Percentiles rank a stretch among this genome's conserved stretches.
These are phyloP conservation scores for Tetramorium simillimum DNA, from an alignment of 1,140 invertebrate genomes.

Conservation along the genomic window DNA sequence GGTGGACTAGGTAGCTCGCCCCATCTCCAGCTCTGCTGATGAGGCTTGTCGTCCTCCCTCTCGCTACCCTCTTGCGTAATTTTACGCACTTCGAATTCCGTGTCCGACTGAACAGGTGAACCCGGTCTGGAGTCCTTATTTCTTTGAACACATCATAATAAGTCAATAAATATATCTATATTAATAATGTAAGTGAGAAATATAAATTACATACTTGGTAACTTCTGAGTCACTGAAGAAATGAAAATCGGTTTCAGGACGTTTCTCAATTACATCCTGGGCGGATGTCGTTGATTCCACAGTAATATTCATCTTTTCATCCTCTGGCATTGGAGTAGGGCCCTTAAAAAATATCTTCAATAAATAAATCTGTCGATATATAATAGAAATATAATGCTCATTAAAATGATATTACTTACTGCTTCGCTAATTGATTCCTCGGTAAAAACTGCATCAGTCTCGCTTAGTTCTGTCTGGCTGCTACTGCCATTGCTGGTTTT, in stretches of 20 bases:
- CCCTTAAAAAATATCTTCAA: constrained; percentile 77
- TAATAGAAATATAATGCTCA: background rate
- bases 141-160: constrained; percentile 81
- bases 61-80: constrained; percentile 86
- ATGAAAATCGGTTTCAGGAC: constrained; percentile 89
- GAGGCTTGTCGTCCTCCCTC: constrained; percentile 84
- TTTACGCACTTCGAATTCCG: constrained; percentile 94
- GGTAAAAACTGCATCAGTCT: constrained; percentile 69
- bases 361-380: constrained; percentile 28
- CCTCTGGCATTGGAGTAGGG: constrained; percentile 74
- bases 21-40: constrained; percentile 96
- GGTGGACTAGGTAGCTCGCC: constrained; percentile 94
- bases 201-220: constrained; percentile 86
- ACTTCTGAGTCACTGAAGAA: constrained; percentile 97
- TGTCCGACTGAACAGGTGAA: constrained; percentile 96
- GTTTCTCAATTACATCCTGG: constrained; percentile 65
- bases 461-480: constrained; percentile 82
- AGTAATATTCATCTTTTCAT: constrained; percentile 67
- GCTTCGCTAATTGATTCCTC: constrained; percentile 74
- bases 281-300: constrained; percentile 47
- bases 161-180: background rate
- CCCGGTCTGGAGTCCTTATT: constrained; percentile 89
- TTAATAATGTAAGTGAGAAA: constrained; percentile 72
- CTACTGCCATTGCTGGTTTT: constrained; percentile 87
- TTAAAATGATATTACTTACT: constrained; percentile 67